phyloP scores from a whole-genome alignment of 2,888 invertebrate genomes.

The Atrina japonica region DNA sequence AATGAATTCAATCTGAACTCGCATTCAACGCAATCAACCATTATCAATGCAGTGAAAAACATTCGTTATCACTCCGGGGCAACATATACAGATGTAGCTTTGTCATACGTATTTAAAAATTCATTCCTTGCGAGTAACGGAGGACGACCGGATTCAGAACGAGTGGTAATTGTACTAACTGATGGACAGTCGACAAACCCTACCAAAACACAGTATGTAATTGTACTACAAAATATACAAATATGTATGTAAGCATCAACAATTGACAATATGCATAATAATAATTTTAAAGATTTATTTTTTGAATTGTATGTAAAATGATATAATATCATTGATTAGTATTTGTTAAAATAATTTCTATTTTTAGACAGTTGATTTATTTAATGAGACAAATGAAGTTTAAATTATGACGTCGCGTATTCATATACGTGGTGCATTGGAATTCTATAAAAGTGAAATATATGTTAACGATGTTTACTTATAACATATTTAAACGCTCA shows the following conservation, averaged over 20 bases:
- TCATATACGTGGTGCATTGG: too few species aligned
- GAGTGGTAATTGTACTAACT: constrained; percentile 59
- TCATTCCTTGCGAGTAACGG: constrained; percentile 52
- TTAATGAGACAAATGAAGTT: too few species aligned
- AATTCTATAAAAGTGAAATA: too few species aligned
- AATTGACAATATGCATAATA: too few species aligned
- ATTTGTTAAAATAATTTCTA: too few species aligned
- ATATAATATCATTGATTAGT: neutral
- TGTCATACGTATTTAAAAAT: constrained; percentile 49
- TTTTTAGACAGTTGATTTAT: too few species aligned
- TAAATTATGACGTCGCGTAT: too few species aligned
- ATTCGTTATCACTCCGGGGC: constrained; percentile 48
- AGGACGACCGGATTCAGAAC: constrained; percentile 53
- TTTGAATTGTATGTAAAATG: too few species aligned
- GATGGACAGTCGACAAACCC: constrained; percentile 58
- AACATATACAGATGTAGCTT: constrained; percentile 53
- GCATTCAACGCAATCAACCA: constrained; percentile 38
- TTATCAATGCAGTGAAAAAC: constrained; percentile 45
- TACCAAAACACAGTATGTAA: constrained; percentile 22
- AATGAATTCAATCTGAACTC: constrained; percentile 54
- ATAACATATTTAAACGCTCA: too few species aligned
- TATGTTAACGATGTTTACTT: too few species aligned
- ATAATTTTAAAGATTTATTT: too few species aligned
- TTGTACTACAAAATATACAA: neutral
- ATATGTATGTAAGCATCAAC: too few species aligned